Evolutionary conservation across 1,140 invertebrate species (phyloP).

Genomic region (Oppia nitens): DNA sequence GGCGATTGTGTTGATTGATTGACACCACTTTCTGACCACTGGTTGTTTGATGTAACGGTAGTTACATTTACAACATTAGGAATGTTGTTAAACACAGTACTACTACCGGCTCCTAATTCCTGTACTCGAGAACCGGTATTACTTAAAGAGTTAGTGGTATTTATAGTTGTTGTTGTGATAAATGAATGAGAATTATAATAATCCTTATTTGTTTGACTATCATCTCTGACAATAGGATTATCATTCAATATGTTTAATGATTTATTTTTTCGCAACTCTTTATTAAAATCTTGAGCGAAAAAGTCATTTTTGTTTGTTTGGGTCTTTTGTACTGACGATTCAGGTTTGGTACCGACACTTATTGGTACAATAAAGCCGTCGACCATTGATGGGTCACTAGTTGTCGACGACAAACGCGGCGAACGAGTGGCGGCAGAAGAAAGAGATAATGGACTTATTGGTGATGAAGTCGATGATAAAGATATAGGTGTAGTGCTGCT

Average conservation of each 20-base stretch:
- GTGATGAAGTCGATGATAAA: not conserved
- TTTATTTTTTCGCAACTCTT: not conserved
- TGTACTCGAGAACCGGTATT: not conserved
- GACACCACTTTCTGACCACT: not conserved
- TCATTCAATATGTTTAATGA: not conserved
- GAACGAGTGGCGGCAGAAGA: not conserved
- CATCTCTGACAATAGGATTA: not conserved
- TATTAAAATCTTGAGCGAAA: not conserved
- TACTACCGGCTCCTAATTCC: not conserved
- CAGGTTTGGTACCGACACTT: not conserved
- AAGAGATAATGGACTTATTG: not conserved
- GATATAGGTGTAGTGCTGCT: not conserved
- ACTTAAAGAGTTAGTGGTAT: no score
- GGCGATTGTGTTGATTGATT: not conserved
- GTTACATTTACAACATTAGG: no score
- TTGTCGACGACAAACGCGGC: not conserved
- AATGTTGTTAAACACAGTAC: not conserved
- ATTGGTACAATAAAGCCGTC: not conserved
- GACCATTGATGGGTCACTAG: not conserved
- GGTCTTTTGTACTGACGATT: not conserved
- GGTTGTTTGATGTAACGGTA: not conserved
- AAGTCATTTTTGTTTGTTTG: not conserved
- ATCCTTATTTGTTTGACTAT: no score
- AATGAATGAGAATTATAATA: no score
- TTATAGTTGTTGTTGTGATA: no score